Percentiles rank a stretch among this genome's conserved stretches.
These are phyloP conservation scores for Trididemnum miniatum DNA, from an alignment of 23 tunicate genomes.

Conservation along the genomic window DNA sequence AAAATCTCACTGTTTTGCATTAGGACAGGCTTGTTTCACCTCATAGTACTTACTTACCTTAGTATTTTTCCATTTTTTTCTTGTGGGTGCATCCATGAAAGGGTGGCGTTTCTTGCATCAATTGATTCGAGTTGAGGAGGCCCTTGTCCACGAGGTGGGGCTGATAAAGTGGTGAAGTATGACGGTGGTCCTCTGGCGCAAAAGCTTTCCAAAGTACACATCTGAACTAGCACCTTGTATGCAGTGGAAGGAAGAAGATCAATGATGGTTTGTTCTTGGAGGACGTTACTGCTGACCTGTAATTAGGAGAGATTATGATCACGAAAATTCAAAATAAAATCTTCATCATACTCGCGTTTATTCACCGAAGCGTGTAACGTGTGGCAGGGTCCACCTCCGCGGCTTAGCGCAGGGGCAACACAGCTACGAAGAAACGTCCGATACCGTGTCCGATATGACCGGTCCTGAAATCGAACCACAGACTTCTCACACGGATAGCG, in stretches of 20 bases:
- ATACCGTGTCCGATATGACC: no score
- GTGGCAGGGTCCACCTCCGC: no score
- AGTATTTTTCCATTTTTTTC: slow-evolving; percentile 64
- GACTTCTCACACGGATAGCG: no score
- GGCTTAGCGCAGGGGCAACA: no score
- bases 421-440: no score
- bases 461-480: no score
- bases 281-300: slow-evolving; percentile 54
- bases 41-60: no score
- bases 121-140: slow-evolving; percentile 47
- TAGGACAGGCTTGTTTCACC: background rate
- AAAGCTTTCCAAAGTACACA: slow-evolving; percentile 70
- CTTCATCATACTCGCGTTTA: no score
- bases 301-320: background rate
- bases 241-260: slow-evolving; percentile 64
- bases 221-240: slow-evolving; percentile 53
- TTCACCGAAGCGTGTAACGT: no score
- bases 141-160: slow-evolving; percentile 80
- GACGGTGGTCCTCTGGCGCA: slow-evolving; percentile 56
- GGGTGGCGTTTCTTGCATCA: slow-evolving; percentile 33
- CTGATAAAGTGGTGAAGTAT: slow-evolving; percentile 73
- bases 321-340: no score
- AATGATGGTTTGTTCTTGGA: slow-evolving; percentile 42
- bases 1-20: no score
- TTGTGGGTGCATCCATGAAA: slow-evolving; percentile 61